Evolutionary conservation across 2,113 vertebrate species (phyloP), one percentile per base, ranked within the genome.

Genomic region (Gopherus evgoodei): DNA sequence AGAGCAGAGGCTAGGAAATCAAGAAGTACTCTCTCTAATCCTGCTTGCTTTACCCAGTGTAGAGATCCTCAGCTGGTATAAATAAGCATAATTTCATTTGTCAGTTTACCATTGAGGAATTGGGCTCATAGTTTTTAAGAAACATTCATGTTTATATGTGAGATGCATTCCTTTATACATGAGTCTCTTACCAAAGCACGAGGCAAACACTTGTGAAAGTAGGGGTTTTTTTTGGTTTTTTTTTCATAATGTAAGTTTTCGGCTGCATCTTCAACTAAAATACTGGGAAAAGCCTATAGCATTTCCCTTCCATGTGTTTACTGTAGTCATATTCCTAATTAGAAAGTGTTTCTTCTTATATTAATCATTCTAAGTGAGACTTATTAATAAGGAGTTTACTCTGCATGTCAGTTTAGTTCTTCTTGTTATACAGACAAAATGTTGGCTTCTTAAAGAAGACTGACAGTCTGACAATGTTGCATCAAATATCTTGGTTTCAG

Each of bases 1-100:
- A 98, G 97, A 98, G 98, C 97, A 98, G 93, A 97, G 98, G 98
- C 93, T 98, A 98, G 95, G 97, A 90, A 89, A 89, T 94, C 94
- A 95, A 96, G 96, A 96, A 93, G 57, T 25, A 17, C 83, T 95
- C 92, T 95, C 93, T 91, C 89, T 92, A 96, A 95, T 47, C 62
- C 24, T 10, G 4, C 42, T 78, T 86, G 6, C 49, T 93, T 91
- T 85, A 83, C 42, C 49, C 62, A 49, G 0, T 54, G 8, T 75
- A 82, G 78, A 54, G 19, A 87, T 94, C 75, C 88, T 88, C 83
- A 53, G 27, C 22, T 56, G 25, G 81, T 59, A 9, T 90, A 75
- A 75, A 95, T 83, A 19, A 56, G 5, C 38, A 56, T 88, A 24
- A 22, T 86, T 94, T 84, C 80, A 13, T 42, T 88, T 35, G 29